Evolutionary conservation across 2,113 vertebrate species (phyloP).

Genomic region (Arvicanthis niloticus): DNA sequence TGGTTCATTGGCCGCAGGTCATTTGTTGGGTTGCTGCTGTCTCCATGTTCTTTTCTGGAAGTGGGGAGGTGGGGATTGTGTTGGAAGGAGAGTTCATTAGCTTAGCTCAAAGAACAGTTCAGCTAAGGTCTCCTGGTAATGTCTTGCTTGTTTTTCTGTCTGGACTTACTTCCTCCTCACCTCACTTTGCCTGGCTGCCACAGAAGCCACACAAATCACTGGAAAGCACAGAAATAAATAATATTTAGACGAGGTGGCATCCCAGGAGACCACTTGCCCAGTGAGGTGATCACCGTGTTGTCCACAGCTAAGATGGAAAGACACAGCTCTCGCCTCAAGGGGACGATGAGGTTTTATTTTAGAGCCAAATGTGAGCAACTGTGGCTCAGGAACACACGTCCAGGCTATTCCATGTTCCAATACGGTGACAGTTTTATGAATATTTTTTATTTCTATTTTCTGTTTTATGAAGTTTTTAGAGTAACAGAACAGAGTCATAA

Average conservation of each 20-base stretch:
- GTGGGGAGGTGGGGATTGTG: slow-evolving; percentile 53
- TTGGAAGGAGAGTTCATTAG: slow-evolving; percentile 28
- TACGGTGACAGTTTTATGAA: not conserved
- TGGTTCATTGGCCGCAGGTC: slow-evolving; percentile 85
- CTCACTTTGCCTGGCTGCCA: not conserved
- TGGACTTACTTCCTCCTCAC: accelerated
- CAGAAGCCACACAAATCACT: not conserved
- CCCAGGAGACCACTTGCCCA: not conserved
- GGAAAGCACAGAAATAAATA: not conserved
- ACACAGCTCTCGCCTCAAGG: not conserved
- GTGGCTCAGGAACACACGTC: not conserved
- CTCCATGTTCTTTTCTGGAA: slow-evolving; percentile 66
- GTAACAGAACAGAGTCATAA: not conserved
- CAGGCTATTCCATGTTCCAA: not conserved
- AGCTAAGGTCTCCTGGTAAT: not conserved
- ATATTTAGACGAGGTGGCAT: not conserved
- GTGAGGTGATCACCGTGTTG: not conserved
- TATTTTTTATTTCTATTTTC: not conserved
- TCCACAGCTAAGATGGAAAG: not conserved
- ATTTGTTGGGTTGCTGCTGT: slow-evolving; percentile 70
- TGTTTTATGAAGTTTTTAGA: not conserved
- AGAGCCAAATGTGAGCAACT: not conserved
- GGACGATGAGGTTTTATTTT: not conserved
- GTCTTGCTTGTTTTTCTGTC: not conserved
- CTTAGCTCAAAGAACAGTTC: not conserved